These are phyloP conservation scores for Chrysopilus asiliformis DNA, from an alignment of 2,888 invertebrate genomes.

Conservation along the genomic window DNA sequence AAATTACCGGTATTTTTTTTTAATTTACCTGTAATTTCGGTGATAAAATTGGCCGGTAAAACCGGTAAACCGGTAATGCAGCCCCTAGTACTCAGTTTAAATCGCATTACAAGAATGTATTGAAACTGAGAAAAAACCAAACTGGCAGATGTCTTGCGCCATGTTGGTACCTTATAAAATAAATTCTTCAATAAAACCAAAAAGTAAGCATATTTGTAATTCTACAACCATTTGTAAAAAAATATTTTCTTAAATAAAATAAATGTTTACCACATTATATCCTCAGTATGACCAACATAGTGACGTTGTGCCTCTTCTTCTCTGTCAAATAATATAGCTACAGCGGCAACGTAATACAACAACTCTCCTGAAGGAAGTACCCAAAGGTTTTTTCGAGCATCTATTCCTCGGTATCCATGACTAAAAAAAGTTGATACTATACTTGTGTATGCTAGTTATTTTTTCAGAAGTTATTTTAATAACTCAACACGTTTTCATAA, in stretches of 20 bases:
- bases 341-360: constrained; percentile 83
- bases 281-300: constrained; percentile 84
- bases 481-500: too few species aligned
- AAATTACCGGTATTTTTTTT: too few species aligned
- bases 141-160: too few species aligned
- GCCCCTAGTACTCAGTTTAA: too few species aligned
- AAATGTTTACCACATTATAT: constrained; percentile 73
- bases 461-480: background rate
- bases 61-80: too few species aligned
- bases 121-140: too few species aligned
- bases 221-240: too few species aligned
- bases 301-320: constrained; percentile 80
- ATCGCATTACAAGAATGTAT: too few species aligned
- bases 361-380: constrained; percentile 87
- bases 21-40: too few species aligned
- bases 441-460: background rate
- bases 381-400: constrained; percentile 81
- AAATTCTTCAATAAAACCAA: background rate
- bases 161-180: too few species aligned
- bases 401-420: constrained; percentile 87
- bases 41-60: too few species aligned
- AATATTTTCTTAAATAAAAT: too few species aligned
- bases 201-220: background rate
- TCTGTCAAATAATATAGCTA: constrained; percentile 76
- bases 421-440: constrained; percentile 32